Evolutionary conservation across 2,888 invertebrate genomes (phyloP), one percentile per base, ranked within the genome.

Genomic region (Sphecodes monilicornis): DNA sequence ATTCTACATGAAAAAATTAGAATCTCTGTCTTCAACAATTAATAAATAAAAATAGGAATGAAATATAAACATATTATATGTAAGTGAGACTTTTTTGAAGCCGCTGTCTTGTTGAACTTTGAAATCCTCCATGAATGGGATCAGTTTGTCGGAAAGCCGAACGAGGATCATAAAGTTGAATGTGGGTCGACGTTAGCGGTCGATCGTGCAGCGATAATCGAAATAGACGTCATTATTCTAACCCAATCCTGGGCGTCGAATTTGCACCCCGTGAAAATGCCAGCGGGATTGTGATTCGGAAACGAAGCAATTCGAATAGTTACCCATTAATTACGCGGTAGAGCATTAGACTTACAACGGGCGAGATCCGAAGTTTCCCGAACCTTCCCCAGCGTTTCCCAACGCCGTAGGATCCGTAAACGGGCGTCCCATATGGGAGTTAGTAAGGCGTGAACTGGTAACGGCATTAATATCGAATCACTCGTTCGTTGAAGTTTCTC

Each of bases 381-480:
- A 50, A 71, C 57, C 66, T 71, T 76, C 26, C 64, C 76, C 50
- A 50, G 1, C 22, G 22, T 50, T 50, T 50, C 50, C 22, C 22
- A 50, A 3, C 50, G 70, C 66, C 13, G 54, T 39, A 75, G n/a
- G 80, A 76, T 88, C 74, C 71, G 76, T 71, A 77, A 84, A 76
- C 83, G 89, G 64, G 68, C 68, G 76, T 84, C 86, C 77, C 80
- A 87, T 80, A 85, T 78, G 80, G 84, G 79, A 81, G 79, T 81
- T 82, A 85, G 86, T 88, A 88, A 90, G 89, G 84, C 86, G 88
- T 80, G 84, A 90, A 90, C 88, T 89, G 80, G 86, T 91, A 90
- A 88, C 84, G 90, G 80, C 86, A 91, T 90, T 91, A 91, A 90
- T 90, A 90, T 90, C 86, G 88, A 91, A 90, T 90, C 86, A 87